Conservation (phyloP, 2,113 vertebrate genomes). For the Clinocottus analis region DNA sequence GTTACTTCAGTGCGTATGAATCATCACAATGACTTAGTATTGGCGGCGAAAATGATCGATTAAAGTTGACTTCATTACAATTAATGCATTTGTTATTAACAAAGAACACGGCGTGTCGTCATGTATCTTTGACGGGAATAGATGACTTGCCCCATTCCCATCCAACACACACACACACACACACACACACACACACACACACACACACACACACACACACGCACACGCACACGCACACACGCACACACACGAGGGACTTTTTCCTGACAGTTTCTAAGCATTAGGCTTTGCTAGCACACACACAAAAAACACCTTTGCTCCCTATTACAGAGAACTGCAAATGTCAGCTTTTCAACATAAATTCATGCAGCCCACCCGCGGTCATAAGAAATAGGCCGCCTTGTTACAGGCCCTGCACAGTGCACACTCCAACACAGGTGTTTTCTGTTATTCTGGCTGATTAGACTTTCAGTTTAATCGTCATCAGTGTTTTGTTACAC, state of each 20-base stretch:
- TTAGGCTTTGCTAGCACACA: too few relatives aligned
- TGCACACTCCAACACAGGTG: background rate
- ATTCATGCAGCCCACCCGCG: background rate
- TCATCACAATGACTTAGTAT: background rate
- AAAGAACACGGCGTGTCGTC: background rate
- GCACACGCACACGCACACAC: background rate
- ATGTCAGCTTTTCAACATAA: background rate
- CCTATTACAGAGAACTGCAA: constrained; percentile 5
- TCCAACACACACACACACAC: background rate
- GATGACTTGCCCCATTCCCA: background rate
- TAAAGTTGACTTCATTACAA: background rate
- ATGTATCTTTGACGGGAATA: background rate
- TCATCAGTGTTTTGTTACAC: background rate
- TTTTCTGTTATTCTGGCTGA: background rate
- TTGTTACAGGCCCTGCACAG: background rate
- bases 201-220: too few relatives aligned
- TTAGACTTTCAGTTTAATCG: background rate
- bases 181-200: background rate
- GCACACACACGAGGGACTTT: background rate
- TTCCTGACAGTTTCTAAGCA: too few relatives aligned
- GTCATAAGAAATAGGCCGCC: background rate
- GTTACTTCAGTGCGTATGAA: background rate
- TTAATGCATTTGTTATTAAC: background rate
- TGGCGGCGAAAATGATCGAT: background rate
- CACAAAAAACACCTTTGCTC: background rate